Base-by-base conservation (phyloP, 2,797 vertebrate species). In the Coccyzus lansbergi region DNA sequence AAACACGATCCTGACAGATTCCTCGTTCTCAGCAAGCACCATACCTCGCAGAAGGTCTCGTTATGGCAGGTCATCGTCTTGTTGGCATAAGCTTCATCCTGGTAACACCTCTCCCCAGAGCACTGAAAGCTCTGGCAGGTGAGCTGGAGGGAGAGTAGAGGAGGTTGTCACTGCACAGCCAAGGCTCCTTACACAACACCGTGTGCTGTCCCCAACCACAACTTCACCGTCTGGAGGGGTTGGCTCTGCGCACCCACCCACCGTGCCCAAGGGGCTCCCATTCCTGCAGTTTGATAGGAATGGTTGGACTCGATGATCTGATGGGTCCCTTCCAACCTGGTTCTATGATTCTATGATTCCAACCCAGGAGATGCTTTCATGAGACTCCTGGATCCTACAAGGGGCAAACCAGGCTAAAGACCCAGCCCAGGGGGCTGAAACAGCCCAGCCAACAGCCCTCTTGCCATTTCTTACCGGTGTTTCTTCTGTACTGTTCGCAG, bases 111-210 rank as follows among this genome's bases (percentile, higher is more conserved):
- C 49, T 96, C 88, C n/a, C 91, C 21, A 0, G 60, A 91, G 80
- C 95, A 94, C 80, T 81, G 95, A 6, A 95, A 97, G 69, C 92
- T 92, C 64, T 93, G 94, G 88, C 94, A 86, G 42, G 42, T 86
- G 38, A 89, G 80, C 96, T 97, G 88, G 4, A 14, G 55, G 18
- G 38, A 77, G 29, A 80, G 49, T 42, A 62, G 29, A 24, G 7
- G 22, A 4, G 29, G 21, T 15, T 8, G 38, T 84, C 83, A 69
- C 46, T 3, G 0, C 4, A 9, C 53, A 40, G 52, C 19, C 10
- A 33, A 72, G 28, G 26, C 36, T 33, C 69, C 77, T 46, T 0
- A 0, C 15, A 13, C 2, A 1, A 26, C 64, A 7, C 56, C 2
- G 1, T 6, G 1, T 7, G 21, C 51, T 42, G 31, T 59, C 8